Percentiles rank a stretch among this genome's conserved stretches.
phyloP scores from a whole-genome alignment of 92 coral and sea anemone genomes.

The Bergia sp. region DNA sequence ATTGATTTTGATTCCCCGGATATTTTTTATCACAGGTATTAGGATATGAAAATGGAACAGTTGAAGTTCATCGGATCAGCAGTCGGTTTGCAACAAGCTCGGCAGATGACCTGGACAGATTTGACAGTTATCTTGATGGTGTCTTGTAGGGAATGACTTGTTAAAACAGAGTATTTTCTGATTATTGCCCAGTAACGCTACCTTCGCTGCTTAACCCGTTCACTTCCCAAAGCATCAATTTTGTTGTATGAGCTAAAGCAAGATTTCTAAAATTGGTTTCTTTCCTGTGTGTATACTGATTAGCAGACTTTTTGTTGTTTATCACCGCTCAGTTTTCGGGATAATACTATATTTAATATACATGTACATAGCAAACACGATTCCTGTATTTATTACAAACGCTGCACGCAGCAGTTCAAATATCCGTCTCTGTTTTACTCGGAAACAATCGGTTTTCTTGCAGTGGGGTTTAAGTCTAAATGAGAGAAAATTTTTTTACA shows the following conservation, averaged over 20 bases:
- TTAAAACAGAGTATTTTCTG: neutral
- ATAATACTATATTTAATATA: too few relatives aligned
- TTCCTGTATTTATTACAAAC: neutral
- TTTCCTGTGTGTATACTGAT: too few relatives aligned
- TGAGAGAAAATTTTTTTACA: neutral
- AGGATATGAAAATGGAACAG: slow-evolving; percentile 79
- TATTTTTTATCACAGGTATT: slow-evolving; percentile 61
- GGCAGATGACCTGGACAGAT: slow-evolving; percentile 94
- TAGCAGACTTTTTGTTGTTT: neutral
- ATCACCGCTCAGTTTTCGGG: neutral
- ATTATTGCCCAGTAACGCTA: neutral
- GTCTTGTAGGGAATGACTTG: neutral
- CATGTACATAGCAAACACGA: neutral
- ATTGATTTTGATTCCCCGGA: neutral
- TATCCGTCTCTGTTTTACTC: neutral
- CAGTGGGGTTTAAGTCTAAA: neutral
- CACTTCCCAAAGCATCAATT: neutral
- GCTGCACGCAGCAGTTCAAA: neutral
- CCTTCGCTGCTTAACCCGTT: neutral
- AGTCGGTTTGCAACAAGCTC: slow-evolving; percentile 67
- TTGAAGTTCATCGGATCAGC: slow-evolving; percentile 89
- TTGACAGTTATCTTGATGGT: slow-evolving; percentile 52
- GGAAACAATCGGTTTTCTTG: neutral
- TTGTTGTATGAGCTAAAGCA: too few relatives aligned
- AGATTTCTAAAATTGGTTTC: too few relatives aligned